These are phyloP conservation scores for Proales similis DNA, from an alignment of 1,140 invertebrate genomes.

Conservation along the genomic window DNA sequence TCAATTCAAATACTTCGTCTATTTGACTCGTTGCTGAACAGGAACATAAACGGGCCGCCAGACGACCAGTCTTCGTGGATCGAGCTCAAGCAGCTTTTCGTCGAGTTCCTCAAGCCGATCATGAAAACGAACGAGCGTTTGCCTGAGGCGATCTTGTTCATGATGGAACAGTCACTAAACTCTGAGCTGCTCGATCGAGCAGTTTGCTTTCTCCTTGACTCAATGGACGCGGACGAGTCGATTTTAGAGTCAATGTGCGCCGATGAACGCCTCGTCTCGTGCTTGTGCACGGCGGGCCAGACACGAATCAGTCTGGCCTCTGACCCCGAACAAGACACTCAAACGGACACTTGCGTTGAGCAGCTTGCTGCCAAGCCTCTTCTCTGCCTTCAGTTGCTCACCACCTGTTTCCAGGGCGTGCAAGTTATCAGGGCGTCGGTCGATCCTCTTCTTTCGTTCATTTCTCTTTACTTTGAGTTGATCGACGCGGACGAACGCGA, in stretches of 20 bases:
- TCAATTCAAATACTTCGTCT: slow-evolving; percentile 10
- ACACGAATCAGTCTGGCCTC: too few species aligned
- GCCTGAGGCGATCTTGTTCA: slow-evolving; percentile 20
- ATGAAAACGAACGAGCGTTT: slow-evolving; percentile 4
- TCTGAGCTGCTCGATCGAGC: slow-evolving; percentile 7
- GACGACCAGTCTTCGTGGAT: slow-evolving; percentile 7
- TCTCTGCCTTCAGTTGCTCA: too few species aligned
- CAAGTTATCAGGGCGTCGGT: too few species aligned
- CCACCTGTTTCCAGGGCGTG: too few species aligned
- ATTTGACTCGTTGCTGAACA: slow-evolving; percentile 18
- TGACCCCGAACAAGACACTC: too few species aligned
- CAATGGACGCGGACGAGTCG: slow-evolving; percentile 16
- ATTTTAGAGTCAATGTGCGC: neutral
- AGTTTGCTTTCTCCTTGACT: slow-evolving; percentile 16
- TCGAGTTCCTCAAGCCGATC: neutral
- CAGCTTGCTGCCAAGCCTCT: too few species aligned
- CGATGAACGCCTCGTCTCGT: too few species aligned
- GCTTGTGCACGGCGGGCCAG: too few species aligned
- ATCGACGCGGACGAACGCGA: too few species aligned
- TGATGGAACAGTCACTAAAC: slow-evolving; percentile 28
- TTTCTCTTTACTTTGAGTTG: too few species aligned
- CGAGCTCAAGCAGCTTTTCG: slow-evolving; percentile 15
- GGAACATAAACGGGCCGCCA: neutral
- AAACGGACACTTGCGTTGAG: too few species aligned
- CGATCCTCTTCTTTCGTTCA: too few species aligned